A percentile compares a stretch with the other conserved stretches of the same genome.
These are phyloP conservation scores for Triplophysa rosa DNA, from an alignment of 2,113 vertebrate genomes.

Conservation along the genomic window DNA sequence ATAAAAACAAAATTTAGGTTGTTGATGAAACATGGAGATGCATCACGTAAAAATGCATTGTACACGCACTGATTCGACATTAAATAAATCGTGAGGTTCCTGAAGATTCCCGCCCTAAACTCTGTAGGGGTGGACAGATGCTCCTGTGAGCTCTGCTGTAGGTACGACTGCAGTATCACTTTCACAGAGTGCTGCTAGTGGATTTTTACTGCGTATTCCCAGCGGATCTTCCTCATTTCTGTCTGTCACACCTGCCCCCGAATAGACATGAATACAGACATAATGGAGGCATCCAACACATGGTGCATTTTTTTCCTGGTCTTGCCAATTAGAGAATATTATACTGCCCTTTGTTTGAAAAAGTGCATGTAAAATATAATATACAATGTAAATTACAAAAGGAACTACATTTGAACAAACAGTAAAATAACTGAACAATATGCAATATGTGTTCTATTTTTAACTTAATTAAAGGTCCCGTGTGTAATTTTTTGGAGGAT, in stretches of 20 bases:
- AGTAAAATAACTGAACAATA: slow-evolving; percentile 3
- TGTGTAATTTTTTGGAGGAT: too few relatives aligned
- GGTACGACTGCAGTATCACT: slow-evolving; percentile 54
- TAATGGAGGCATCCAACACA: slow-evolving; percentile 44
- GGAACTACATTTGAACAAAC: too few relatives aligned
- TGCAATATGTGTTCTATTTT: not conserved
- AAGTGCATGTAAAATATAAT: too few relatives aligned
- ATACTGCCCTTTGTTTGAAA: not conserved
- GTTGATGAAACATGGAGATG: not conserved
- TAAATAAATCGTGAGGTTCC: not conserved
- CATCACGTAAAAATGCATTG: too few relatives aligned
- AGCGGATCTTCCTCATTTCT: slow-evolving; percentile 48
- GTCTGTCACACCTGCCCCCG: slow-evolving; percentile 47
- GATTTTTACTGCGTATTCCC: slow-evolving; percentile 44
- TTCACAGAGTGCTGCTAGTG: slow-evolving; percentile 49
- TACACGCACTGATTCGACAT: too few relatives aligned
- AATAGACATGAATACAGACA: slow-evolving; percentile 43
- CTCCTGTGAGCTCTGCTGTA: slow-evolving; percentile 45
- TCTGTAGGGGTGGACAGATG: slow-evolving; percentile 56
- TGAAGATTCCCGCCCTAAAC: slow-evolving; percentile 4
- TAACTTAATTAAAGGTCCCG: not conserved
- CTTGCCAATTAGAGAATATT: slow-evolving; percentile 1
- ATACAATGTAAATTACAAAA: too few relatives aligned
- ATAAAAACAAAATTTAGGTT: too few relatives aligned
- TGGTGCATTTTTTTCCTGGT: slow-evolving; percentile 43